Base-by-base conservation (phyloP, 1,140 invertebrate genomes). In the Phymastichus coffea region DNA sequence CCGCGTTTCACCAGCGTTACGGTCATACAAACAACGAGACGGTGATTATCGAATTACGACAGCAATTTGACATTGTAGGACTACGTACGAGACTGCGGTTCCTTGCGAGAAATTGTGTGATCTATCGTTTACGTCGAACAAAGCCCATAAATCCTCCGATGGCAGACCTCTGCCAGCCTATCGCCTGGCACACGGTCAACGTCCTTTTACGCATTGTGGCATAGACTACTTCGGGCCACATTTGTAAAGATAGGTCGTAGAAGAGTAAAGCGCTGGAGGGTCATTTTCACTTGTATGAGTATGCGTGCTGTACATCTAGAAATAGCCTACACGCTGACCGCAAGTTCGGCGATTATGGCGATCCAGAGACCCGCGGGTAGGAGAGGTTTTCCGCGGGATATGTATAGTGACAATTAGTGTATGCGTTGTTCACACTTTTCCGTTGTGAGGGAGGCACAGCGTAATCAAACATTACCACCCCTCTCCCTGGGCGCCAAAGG, bases 231-330 rank as follows among this genome's bases (percentile, higher is more conserved):
- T 44, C 14, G 41, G 41, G 41, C 41, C 41, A 22, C 6, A 4
- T 20, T 14, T 17, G 53, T 68, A 20, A 59, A 59, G 3, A 47
- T 66, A 22, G 58, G 54, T 0, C 49, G 66, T 1, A 33, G 59
- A 0, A n/a, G 14, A 40, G 57, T 63, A 55, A 65, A 68, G 38
- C n/a, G 64, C 9, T 69, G 57, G 44, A 58, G 48, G 14, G 62
- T 30, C 0, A 10, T 67, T 17, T 69, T 67, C 43, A 66, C 63
- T 0, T 69, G 67, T 22, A 12, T 69, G 6, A 61, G 62, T 2
- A 52, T 53, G 1, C 10, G 64, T 12, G 66, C 57, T 2, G 47
- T 66, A 1, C 64, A 69, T 41, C 3, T 69, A 1, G 66, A 69
- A 23, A 9, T 68, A 12, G 57, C 52, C 6, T 9, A 54, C 14